phyloP scores from a whole-genome alignment of 2,888 invertebrate genomes.

The Timandra comae region DNA sequence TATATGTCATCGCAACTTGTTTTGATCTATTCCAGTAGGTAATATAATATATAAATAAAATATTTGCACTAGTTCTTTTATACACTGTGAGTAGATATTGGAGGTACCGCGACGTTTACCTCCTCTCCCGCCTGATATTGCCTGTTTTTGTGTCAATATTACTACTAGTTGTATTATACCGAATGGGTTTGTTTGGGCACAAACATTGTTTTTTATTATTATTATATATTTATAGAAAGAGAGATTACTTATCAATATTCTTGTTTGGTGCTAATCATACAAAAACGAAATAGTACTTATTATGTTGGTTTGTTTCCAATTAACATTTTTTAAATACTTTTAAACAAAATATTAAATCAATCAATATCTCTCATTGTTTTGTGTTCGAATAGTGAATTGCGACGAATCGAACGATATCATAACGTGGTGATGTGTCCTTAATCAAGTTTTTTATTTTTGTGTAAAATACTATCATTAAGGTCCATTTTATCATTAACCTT shows the following conservation, averaged over 20 bases:
- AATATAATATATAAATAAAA: constrained; percentile 5
- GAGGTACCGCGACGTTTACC: too few species aligned
- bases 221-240: constrained; percentile 6
- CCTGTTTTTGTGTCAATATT: too few species aligned
- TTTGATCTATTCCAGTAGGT: constrained; percentile 6
- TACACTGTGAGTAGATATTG: too few species aligned
- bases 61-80: constrained; percentile 13
- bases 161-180: not conserved
- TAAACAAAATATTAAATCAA: too few species aligned
- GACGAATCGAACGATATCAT: too few species aligned
- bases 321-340: too few species aligned
- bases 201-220: constrained; percentile 31
- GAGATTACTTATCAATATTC: constrained; percentile 1
- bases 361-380: too few species aligned
- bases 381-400: too few species aligned
- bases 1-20: constrained; percentile 13
- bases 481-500: constrained; percentile 36
- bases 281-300: constrained; percentile 3
- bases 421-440: constrained; percentile 60
- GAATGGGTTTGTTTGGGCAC: constrained; percentile 40
- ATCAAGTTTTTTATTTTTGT: constrained; percentile 65
- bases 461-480: constrained; percentile 67
- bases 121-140: too few species aligned
- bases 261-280: constrained; percentile 13
- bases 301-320: constrained; percentile 21